Base-by-base conservation (phyloP, 2,797 vertebrate species). In the Dicrostonyx torquatus region DNA sequence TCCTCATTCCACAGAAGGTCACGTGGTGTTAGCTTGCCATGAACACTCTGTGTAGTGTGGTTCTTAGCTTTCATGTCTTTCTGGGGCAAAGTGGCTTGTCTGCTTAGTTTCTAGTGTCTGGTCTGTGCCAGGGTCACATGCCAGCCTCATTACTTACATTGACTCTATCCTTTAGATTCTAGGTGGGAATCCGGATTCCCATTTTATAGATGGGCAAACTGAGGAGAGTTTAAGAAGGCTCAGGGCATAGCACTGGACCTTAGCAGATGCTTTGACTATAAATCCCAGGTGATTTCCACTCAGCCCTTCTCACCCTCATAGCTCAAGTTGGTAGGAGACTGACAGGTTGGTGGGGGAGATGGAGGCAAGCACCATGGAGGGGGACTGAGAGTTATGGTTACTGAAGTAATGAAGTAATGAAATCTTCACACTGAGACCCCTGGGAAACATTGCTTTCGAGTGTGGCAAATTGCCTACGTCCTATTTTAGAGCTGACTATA, bases 401-500 rank as follows among this genome's bases (percentile, higher is more conserved):
- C 66, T 90, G 43, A 45, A 87, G 93, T 68, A 85, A 90, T 90
- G 43, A 45, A 87, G 93, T 68, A 85, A 90, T 90, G 87, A 87
- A 85, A 85, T 85, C 82, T 86, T 89, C n/a, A 66, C 66, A 5
- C 6, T 4, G 70, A 92, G 40, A 14, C 58, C 73, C 31, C 15
- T n/a, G 80, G 75, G 90, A 95, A 88, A 73, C 78, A 62, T 62
- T 89, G 79, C 79, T 90, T 89, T 92, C 78, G 90, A 96, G 72
- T 79, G 78, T 97, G 91, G 90, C 95, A 55, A 93, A 91, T 93
- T 84, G 91, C 79, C 64, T 91, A 50, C 93, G 89, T 84, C 68
- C 89, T 91, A 43, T 94, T 95, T 96, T 96, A 95, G 93, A 94
- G 82, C 82, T 89, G 77, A 90, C 68, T 75, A 0, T 90, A 62